Evolutionary conservation across 1,140 invertebrate genomes (phyloP), one percentile per base, ranked within the genome.

Genomic region (Cherax quadricarinatus): DNA sequence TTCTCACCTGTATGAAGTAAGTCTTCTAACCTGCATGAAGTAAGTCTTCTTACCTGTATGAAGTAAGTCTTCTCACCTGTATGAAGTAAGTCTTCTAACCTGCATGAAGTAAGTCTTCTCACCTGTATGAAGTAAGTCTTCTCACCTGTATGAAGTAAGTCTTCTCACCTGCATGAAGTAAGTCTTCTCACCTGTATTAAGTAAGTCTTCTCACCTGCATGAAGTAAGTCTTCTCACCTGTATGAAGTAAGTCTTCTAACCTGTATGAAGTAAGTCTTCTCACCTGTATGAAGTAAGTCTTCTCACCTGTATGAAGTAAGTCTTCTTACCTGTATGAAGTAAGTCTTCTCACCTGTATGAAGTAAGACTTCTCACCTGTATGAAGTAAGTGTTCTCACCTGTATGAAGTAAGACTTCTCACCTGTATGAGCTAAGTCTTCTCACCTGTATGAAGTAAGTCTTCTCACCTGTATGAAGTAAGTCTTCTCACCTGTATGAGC

Each of bases 401-500:
- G 78, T 41, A 18, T 79, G 48, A 79, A 7, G 24, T 41, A n/a
- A n/a, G n/a, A n/a, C n/a, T n/a, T n/a, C n/a, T n/a, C n/a, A n/a
- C n/a, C n/a, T n/a, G n/a, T n/a, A n/a, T n/a, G n/a, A n/a, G n/a
- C n/a, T n/a, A 79, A 48, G 12, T 0, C 78, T 10, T 41, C 78
- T 41, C 24, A 79, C 78, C 78, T 79, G 78, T 48, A 18, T 79
- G 48, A 79, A 14, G 30, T 49, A 79, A 48, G 62, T 1, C 78
- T 12, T 41, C 24, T 79, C 16, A 79, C 78, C 78, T 79, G 70
- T 24, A 7, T 75, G 70, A 30, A 3, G 24, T 9, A 30, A 12
- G 70, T 3, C 70, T 9, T 49, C 79, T 88, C 48, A 83, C 62
- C 80, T 89, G 90, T n/a, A 87, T 81, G 60, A 91, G 9, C 1